These are phyloP conservation scores for Cisticola juncidis DNA, from an alignment of 2,113 vertebrate genomes.

Conservation along the genomic window DNA sequence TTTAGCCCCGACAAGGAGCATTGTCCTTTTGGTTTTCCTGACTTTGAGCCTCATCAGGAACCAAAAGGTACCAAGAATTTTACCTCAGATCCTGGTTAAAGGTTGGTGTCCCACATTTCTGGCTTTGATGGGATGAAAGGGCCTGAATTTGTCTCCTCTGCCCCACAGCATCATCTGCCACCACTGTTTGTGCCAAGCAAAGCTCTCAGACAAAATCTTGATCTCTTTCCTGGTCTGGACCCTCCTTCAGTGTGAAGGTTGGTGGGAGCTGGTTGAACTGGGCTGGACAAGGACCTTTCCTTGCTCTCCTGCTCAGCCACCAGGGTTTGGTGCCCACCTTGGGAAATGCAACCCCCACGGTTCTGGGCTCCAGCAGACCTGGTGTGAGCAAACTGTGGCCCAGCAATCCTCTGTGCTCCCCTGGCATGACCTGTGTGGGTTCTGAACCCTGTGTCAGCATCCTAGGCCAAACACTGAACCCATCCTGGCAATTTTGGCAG, in stretches of 20 bases:
- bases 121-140: background rate
- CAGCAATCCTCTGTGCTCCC: accelerated
- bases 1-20: accelerated
- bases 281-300: background rate
- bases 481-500: background rate
- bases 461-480: background rate
- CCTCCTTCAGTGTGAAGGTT: background rate
- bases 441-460: background rate
- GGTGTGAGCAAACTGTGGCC: accelerated
- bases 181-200: too few species aligned
- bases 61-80: background rate
- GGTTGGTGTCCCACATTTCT: background rate
- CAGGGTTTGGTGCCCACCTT: background rate
- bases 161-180: accelerated
- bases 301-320: background rate
- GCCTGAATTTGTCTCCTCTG: background rate
- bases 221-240: background rate
- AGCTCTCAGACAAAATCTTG: background rate
- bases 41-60: background rate
- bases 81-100: background rate
- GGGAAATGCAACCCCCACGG: accelerated
- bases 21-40: background rate
- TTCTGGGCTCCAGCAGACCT: background rate
- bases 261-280: background rate
- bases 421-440: accelerated